Evolutionary conservation across 1,140 invertebrate genomes (phyloP).

Genomic region (Platorchestia sp.): DNA sequence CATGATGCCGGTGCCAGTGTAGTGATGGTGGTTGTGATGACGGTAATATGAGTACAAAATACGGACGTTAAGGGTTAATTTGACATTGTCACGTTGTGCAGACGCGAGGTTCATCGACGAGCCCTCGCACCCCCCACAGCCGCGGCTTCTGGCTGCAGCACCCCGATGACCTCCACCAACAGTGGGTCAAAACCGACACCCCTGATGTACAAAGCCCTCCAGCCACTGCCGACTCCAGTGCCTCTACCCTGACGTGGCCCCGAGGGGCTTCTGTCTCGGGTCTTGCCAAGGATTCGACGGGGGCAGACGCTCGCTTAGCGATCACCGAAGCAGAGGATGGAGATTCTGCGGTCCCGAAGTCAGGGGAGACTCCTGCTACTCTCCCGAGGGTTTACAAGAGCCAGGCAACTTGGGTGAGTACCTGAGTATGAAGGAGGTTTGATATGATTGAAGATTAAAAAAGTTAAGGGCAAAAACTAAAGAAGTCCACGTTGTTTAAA

Average conservation of each 20-base stretch:
- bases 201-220: constrained; percentile 57
- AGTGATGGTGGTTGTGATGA: no score
- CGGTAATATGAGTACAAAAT: no score
- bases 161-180: constrained; percentile 65
- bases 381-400: constrained; percentile 66
- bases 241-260: constrained; percentile 64
- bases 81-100: background rate
- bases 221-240: constrained; percentile 37
- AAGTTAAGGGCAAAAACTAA: no score
- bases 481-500: no score
- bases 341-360: background rate
- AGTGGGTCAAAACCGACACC: constrained; percentile 64
- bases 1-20: no score
- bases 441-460: no score
- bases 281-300: constrained; percentile 56
- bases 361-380: constrained; percentile 28
- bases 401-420: constrained; percentile 68
- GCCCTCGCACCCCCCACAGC: constrained; percentile 65
- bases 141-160: constrained; percentile 67
- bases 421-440: no score
- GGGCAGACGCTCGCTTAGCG: constrained; percentile 56
- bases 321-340: constrained; percentile 46
- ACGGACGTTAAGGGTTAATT: no score
- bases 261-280: constrained; percentile 51
- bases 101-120: constrained; percentile 63